Evolutionary conservation across 2,797 vertebrate species (phyloP).

Genomic region (Hyperoplus lanceolatus): DNA sequence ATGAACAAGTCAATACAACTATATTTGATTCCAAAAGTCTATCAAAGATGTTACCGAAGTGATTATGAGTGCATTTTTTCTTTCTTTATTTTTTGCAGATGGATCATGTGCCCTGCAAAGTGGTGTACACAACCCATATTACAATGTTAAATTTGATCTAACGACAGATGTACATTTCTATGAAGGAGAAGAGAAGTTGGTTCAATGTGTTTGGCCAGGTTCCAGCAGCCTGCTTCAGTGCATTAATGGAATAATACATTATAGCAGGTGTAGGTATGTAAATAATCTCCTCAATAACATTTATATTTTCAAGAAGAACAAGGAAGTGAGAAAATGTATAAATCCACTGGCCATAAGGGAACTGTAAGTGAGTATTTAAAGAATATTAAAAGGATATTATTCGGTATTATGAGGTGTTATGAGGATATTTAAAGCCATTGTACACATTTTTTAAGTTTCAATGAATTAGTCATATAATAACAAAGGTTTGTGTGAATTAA

Average conservation of each 20-base stretch:
- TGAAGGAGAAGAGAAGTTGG: rapidly evolving
- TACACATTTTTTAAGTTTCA: too few species aligned
- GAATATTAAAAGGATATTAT: too few species aligned
- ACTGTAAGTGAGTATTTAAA: too few species aligned
- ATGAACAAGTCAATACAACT: neutral
- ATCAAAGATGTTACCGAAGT: neutral
- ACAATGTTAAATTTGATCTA: rapidly evolving
- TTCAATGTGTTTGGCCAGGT: rapidly evolving
- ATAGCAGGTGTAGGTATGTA: neutral
- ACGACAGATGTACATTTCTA: rapidly evolving
- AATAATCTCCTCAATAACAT: neutral
- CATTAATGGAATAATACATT: rapidly evolving
- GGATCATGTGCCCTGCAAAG: neutral
- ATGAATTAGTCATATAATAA: neutral
- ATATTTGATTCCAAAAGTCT: neutral
- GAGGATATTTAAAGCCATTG: too few species aligned
- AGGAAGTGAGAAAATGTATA: too few species aligned
- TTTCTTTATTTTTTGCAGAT: neutral
- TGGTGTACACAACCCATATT: too few species aligned
- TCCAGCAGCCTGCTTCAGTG: rapidly evolving
- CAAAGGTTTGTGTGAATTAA: neutral
- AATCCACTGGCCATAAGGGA: too few species aligned
- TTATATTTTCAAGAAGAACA: neutral
- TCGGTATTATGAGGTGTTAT: too few species aligned
- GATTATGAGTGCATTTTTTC: neutral